Percentiles rank a stretch among this genome's conserved stretches.
phyloP scores from a whole-genome alignment of 2,113 vertebrate genomes.

The Gulo gulo region DNA sequence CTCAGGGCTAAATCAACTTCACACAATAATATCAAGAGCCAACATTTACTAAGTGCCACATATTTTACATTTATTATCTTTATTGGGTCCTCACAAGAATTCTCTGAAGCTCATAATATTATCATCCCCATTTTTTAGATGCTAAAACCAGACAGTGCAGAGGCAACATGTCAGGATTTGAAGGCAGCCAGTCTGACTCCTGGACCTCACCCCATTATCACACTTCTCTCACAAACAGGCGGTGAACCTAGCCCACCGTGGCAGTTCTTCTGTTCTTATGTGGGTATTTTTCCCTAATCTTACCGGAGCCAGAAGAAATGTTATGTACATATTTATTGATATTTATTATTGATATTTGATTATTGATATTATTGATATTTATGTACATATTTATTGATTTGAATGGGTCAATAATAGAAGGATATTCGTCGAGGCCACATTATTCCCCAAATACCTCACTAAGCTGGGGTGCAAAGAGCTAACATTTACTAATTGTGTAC shows the following conservation, averaged over 20 bases:
- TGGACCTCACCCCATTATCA: too few species aligned
- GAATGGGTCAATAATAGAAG: not conserved
- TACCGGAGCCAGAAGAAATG: not conserved
- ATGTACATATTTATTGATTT: not conserved
- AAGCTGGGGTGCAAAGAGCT: not conserved
- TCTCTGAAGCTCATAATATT: not conserved
- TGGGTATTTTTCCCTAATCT: not conserved
- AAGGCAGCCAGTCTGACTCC: not conserved
- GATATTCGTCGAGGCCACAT: not conserved
- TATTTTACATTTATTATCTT: not conserved
- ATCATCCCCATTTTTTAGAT: not conserved
- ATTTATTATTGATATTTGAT: too few species aligned
- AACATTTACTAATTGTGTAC: not conserved
- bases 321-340: too few species aligned
- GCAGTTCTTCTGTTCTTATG: not conserved
- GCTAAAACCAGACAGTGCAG: not conserved
- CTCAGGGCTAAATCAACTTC: not conserved
- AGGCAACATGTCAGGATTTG: not conserved
- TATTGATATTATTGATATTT: too few species aligned
- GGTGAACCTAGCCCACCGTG: not conserved
- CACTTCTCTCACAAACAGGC: not conserved
- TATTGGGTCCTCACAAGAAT: not conserved
- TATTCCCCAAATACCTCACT: not conserved
- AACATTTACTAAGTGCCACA: not conserved
- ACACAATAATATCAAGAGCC: not conserved